Percentiles rank a stretch among this genome's conserved stretches.
Conservation (phyloP, 2,888 invertebrate species). For the Acleris sparsana region DNA sequence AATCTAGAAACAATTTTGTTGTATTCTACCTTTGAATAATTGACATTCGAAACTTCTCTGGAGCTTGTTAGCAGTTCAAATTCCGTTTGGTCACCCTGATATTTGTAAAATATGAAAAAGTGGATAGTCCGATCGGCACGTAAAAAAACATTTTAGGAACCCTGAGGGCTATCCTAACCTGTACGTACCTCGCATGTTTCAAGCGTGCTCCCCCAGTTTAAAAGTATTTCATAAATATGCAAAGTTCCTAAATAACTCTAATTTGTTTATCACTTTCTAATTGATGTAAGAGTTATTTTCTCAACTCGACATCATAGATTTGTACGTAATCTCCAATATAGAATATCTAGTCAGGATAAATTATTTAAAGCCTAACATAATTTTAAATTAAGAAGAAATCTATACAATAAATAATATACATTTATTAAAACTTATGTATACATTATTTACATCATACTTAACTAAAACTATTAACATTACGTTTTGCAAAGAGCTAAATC, state of each 20-base stretch:
- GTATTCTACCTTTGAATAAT: not conserved
- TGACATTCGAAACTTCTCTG: not conserved
- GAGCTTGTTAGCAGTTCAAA: not conserved
- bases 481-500: too few relatives aligned
- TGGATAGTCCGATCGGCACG: too few relatives aligned
- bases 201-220: not conserved
- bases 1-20: too few relatives aligned
- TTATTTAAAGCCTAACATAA: constrained; percentile 46
- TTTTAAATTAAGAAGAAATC: constrained; percentile 8
- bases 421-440: constrained; percentile 20
- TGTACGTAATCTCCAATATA: constrained; percentile 51
- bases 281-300: constrained; percentile 37
- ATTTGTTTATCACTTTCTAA: constrained; percentile 21
- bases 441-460: constrained; percentile 9
- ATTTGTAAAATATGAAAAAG: too few relatives aligned
- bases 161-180: not conserved
- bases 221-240: constrained; percentile 46
- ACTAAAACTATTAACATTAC: too few relatives aligned
- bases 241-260: constrained; percentile 68
- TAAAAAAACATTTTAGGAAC: not conserved
- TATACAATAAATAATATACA: constrained; percentile 29
- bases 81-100: not conserved
- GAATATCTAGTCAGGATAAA: constrained; percentile 64
- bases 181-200: not conserved
- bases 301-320: constrained; percentile 44